Base-by-base conservation (phyloP, 2,797 vertebrate genomes). In the Propithecus deckenii region DNA sequence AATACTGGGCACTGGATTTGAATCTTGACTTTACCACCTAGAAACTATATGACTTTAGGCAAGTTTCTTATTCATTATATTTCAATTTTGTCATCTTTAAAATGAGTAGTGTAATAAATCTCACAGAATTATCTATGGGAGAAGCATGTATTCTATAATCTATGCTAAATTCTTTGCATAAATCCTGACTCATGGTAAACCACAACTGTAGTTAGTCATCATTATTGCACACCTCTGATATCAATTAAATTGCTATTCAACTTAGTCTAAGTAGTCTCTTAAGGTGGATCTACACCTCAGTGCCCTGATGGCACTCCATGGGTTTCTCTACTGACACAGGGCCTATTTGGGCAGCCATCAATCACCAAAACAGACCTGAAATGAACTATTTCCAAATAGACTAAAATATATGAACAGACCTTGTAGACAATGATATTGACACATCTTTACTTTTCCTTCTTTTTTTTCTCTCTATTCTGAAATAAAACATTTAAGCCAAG, bases 401-500 rank as follows among this genome's bases (percentile, higher is more conserved):
- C 6, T 55, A 15, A 57, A 67, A 74, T 1, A 41, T 63, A 35
- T 20, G 10, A 63, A 30, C 3, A 80, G 78, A 2, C 0, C 13
- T 59, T 74, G 0, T 25, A 65, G 75, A 91, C 83, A 35, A 48
- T 63, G 23, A 52, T 81, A 59, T 46, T 87, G 32, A 55, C 1
- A 6, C 14, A 52, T 32, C 32, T 78, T 92, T 75, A 15, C n/a
- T 32, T 79, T 48, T 13, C 14, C 18, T 65, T 2, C 25, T 20
- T 2, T 4, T 59, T 57, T 32, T 25, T 12, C 4, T 5, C 50
- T 25, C 32, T 7, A 0, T 87, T 20, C 14, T 91, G 32, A 97
- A 97, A 89, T 71, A 89, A 81, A 96, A 87, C 2, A 22, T 97
- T 81, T 0, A 7, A 92, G 87, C 87, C 57, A 74, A 48, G 1